Evolutionary conservation across 1,140 invertebrate species (phyloP), one percentile per base, ranked within the genome.

Genomic region (Pteromalus puparum): DNA sequence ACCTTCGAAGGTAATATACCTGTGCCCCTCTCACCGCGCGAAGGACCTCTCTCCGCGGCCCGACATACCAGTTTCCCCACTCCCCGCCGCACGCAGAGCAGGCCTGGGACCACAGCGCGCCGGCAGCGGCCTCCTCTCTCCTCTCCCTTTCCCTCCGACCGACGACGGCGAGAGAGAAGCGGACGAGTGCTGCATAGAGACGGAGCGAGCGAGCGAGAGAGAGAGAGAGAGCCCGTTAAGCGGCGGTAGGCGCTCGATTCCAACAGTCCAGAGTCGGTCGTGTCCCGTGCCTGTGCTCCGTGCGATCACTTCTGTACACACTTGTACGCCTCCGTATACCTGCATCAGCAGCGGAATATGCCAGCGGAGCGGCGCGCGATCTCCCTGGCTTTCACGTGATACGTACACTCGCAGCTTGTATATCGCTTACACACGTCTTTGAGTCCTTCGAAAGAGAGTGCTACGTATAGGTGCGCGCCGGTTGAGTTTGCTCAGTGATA

Each of bases 41-140:
- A 30, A n/a, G 75, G n/a, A n/a, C 46, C 24, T 7, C 38, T 65
- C 42, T 28, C 74, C 28, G 21, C 5, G 5, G 53, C 48, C 38
- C 61, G 68, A 65, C 82, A 83, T 83, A 83, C 82, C 82, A 83
- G 82, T 83, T 61, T 67, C 77, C 68, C 80, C 75, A 76, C 80
- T 82, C 46, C 38, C n/a, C 28, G 77, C 34, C 34, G 26, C 65
- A 26, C 53, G n/a, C 26, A 2, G 79, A 46, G 5, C 48, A 18
- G 48, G 38, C 28, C 24, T 21, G 70, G 48, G 48, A 34, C 81
- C 21, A 72, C 42, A 4, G 13, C 42, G 24, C 48, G 76, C 26
- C 76, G 77, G 15, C 61, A 18, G n/a, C 67, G 15, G 42, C 53
- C 28, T 42, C 75, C 46, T 53, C 75, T 77, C 46, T 53, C 48